A percentile compares a stretch with the other conserved stretches of the same genome.
phyloP scores from a whole-genome alignment of 2,888 invertebrate species.

The Drosophila pullipes region DNA sequence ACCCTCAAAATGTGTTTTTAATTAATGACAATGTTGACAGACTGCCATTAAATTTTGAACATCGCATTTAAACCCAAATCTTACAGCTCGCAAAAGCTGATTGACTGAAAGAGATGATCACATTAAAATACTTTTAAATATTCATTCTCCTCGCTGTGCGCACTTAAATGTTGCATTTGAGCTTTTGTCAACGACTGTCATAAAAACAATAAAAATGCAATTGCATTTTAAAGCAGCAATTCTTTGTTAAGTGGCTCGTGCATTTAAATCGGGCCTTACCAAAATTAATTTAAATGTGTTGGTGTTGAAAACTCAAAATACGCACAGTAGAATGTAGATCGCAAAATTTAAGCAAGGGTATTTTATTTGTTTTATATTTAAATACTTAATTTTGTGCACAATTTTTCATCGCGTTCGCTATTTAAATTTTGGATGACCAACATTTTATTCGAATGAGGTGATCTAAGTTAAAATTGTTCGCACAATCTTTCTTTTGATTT shows the following conservation, averaged over 20 bases:
- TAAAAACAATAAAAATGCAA: slow-evolving; percentile 48
- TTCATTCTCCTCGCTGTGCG: slow-evolving; percentile 12
- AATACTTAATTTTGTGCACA: neutral
- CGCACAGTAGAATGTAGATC: neutral
- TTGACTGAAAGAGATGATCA: slow-evolving; percentile 1
- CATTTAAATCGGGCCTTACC: slow-evolving; percentile 49
- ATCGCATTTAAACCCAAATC: neutral
- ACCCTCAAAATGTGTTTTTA: neutral
- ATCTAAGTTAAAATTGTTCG: neutral
- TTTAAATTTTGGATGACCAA: neutral
- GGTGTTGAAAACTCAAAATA: neutral
- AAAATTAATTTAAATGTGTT: neutral
- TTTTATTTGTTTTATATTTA: neutral
- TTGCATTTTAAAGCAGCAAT: slow-evolving; percentile 52
- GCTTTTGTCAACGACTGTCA: slow-evolving; percentile 37
- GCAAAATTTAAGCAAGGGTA: neutral
- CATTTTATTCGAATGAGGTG: neutral
- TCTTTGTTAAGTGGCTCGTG: slow-evolving; percentile 55
- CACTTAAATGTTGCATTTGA: slow-evolving; percentile 40
- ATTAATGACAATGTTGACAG: neutral
- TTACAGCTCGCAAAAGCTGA: neutral
- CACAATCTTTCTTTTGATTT: neutral
- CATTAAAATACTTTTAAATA: slow-evolving; percentile 23
- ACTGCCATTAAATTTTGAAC: neutral
- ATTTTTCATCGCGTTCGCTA: neutral